Percentiles rank a stretch among this genome's conserved stretches.
These are phyloP conservation scores for Lampropteryx suffumata DNA, from an alignment of 2,888 invertebrate species.

Conservation along the genomic window DNA sequence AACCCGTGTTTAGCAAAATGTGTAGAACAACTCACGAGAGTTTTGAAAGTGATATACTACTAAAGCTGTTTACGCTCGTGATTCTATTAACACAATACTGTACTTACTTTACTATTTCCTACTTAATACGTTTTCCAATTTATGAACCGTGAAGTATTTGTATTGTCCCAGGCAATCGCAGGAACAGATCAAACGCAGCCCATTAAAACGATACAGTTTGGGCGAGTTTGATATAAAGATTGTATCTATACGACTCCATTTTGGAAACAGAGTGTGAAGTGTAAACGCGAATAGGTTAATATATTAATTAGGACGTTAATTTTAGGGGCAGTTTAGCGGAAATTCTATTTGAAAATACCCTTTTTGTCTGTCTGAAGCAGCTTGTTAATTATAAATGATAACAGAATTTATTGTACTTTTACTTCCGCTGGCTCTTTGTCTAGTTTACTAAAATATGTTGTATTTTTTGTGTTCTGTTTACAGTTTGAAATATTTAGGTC, in stretches of 20 bases:
- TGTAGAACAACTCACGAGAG: too few species aligned
- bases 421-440: constrained; percentile 20
- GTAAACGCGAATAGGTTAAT: constrained; percentile 17
- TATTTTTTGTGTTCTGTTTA: too few species aligned
- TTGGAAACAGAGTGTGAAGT: constrained; percentile 18
- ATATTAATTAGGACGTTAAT: constrained; percentile 31
- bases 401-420: constrained; percentile 19
- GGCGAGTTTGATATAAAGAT: constrained; percentile 15
- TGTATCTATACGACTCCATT: constrained; percentile 25
- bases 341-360: constrained; percentile 8
- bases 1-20: too few species aligned
- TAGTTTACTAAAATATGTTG: constrained; percentile 4
- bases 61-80: too few species aligned
- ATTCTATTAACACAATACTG: constrained; percentile 5
- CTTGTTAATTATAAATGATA: constrained; percentile 26
- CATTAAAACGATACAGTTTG: constrained; percentile 14
- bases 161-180: constrained; percentile 11
- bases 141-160: constrained; percentile 40
- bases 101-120: constrained; percentile 24
- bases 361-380: constrained; percentile 7
- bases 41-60: too few species aligned
- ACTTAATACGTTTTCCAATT: constrained; percentile 38
- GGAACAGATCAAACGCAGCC: constrained; percentile 1
- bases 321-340: constrained; percentile 19
- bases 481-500: too few species aligned